A percentile compares a stretch with the other conserved stretches of the same genome.
Conservation (phyloP, 2,888 invertebrate species). For the Odontomyia ornata region DNA sequence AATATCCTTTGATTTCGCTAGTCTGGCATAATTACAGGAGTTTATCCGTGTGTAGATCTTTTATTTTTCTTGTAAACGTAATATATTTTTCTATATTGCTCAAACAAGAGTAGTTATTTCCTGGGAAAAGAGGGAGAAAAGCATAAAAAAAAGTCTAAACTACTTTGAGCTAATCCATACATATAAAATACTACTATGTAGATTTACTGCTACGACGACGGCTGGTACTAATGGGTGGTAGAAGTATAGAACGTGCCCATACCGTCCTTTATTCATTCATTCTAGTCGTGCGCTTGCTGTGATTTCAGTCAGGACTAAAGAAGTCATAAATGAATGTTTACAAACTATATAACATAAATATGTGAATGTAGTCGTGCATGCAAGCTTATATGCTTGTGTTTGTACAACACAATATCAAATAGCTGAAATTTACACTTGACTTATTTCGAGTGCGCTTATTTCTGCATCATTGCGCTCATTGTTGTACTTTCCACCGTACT, state of each 20-base stretch:
- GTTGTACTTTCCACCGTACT: background rate
- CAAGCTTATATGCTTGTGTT: background rate
- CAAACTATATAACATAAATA: background rate
- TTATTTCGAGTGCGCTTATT: conserved; percentile 39
- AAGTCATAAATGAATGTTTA: background rate
- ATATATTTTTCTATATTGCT: background rate
- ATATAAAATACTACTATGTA: too few relatives aligned
- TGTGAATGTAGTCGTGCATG: background rate
- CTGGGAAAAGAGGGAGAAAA: too few relatives aligned
- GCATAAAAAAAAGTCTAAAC: too few relatives aligned
- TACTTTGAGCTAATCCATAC: too few relatives aligned
- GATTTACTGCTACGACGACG: background rate
- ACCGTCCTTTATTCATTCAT: too few relatives aligned
- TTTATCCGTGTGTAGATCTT: background rate
- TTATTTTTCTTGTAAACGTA: background rate
- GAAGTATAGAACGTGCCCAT: too few relatives aligned
- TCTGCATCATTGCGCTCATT: conserved; percentile 40
- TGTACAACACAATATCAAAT: conserved; percentile 16
- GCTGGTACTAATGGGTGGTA: too few relatives aligned
- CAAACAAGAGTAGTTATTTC: background rate
- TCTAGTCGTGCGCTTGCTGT: background rate
- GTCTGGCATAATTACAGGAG: conserved; percentile 24
- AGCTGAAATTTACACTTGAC: conserved; percentile 41
- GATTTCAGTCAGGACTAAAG: background rate
- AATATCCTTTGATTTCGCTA: conserved; percentile 8